These are phyloP conservation scores for Psylliodes chrysocephalus DNA, from an alignment of 2,888 invertebrate species.

Conservation along the genomic window DNA sequence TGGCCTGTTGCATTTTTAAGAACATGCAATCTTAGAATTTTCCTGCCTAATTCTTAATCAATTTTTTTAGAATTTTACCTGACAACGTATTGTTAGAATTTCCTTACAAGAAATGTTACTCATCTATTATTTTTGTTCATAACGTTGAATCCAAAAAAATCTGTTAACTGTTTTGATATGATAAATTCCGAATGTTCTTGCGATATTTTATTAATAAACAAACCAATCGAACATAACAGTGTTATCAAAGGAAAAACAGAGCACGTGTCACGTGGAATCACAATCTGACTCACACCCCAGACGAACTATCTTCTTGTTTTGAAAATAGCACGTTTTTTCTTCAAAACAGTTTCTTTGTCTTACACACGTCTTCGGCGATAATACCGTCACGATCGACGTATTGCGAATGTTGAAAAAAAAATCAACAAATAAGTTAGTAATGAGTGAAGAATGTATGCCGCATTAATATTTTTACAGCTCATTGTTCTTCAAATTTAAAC, in stretches of 20 bases:
- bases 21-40: no score
- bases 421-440: conserved; percentile 19
- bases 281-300: conserved; percentile 13
- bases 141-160: no score
- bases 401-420: conserved; percentile 17
- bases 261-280: conserved; percentile 16
- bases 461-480: conserved; percentile 6
- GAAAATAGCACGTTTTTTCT: conserved; percentile 24
- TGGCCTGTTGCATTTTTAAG: no score
- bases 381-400: conserved; percentile 19
- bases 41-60: no score
- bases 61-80: no score
- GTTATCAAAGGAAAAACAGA: background rate
- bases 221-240: background rate
- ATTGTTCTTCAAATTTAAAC: conserved; percentile 6
- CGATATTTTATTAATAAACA: no score
- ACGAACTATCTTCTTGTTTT: conserved; percentile 21
- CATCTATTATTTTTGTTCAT: no score
- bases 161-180: no score
- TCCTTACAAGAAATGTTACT: no score
- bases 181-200: no score
- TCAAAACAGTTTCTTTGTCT: conserved; percentile 30
- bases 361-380: conserved; percentile 19
- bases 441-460: conserved; percentile 1
- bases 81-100: no score